Base-by-base conservation (phyloP, 1,140 invertebrate species). In the Temnothorax longispinosus region DNA sequence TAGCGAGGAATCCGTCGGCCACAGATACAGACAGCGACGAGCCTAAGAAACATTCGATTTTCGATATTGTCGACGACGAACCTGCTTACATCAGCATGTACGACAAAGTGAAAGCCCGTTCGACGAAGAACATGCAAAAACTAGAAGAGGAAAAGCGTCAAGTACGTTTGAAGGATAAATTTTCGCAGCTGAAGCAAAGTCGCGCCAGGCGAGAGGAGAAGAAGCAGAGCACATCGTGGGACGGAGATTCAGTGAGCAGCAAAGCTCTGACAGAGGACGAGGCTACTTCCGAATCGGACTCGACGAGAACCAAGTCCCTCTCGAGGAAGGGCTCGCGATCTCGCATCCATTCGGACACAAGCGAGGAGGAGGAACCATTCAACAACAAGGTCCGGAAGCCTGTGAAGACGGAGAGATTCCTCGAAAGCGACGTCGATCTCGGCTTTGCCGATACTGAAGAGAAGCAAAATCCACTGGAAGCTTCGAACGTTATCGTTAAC, bases 81-180 rank as follows among this genome's bases (percentile, higher is more conserved):
- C 98, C 98, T 3, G 97, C 97, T 15, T 99, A 99, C 93, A 98
- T 99, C 85, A 99, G 99, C 50, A 99, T 99, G 99, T 99, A 99
- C 94, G 99, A 99, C 93, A 99, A 99, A 95, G 98, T 99, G 0
- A 99, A 99, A 95, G 98, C 98, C 4, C 96, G 99, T 60, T 99
- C 98, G 38, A 99, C 97, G 78, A 98, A 98, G 94, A 98, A 98
- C 92, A 98, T 98, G 97, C 98, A 98, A 94, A 98, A 98, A 93
- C 96, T 98, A 90, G 98, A 98, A 92, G 98, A 98, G 94, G 97
- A 98, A 95, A 98, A 98, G 91, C 96, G 98, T 6, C 97, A 98
- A 94, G 94, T 94, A 8, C 90, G 93, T 94, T 96, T 98, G 27
- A 98, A 98, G 94, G 98, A 98, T 27, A 98, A 98, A 94, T 98